Percentiles rank a stretch among this genome's conserved stretches.
Evolutionary conservation across 2,797 vertebrate genomes (phyloP).

Genomic region (Argya squamiceps): DNA sequence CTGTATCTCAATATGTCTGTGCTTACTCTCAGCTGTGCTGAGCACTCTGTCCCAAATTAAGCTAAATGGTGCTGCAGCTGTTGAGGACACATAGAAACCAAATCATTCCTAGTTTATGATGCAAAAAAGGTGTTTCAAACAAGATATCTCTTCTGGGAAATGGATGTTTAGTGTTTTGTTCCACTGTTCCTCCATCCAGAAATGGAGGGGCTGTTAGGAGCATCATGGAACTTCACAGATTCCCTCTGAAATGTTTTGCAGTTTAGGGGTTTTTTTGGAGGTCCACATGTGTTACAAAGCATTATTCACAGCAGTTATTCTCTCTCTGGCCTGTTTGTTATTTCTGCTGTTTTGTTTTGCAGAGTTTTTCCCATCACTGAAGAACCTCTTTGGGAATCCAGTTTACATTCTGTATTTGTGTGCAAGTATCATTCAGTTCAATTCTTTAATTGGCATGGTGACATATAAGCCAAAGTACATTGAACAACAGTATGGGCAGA

Average conservation of each 20-base stretch:
- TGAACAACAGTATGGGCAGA: constrained; percentile 93
- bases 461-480: constrained; percentile 97
- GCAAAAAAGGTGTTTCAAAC: not conserved
- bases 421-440: constrained; percentile 91
- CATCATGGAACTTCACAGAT: not conserved
- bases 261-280: not conserved
- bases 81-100: not conserved
- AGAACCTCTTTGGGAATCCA: constrained; percentile 86
- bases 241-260: not conserved
- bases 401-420: constrained; percentile 89
- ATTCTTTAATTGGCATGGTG: constrained; percentile 95
- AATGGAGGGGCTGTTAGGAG: not conserved
- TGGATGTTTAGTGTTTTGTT: not conserved
- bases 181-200: not conserved
- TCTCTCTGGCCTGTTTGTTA: not conserved
- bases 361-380: constrained; percentile 91
- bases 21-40: not conserved
- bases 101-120: not conserved
- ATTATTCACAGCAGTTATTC: not conserved
- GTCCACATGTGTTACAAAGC: not conserved
- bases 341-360: constrained; percentile 52
- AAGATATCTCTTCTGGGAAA: not conserved
- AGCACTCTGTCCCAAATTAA: not conserved
- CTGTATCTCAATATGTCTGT: not conserved
- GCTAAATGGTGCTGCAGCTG: not conserved